Evolutionary conservation across 2,113 vertebrate genomes (phyloP).

Genomic region (Hirundichthys speculiger): DNA sequence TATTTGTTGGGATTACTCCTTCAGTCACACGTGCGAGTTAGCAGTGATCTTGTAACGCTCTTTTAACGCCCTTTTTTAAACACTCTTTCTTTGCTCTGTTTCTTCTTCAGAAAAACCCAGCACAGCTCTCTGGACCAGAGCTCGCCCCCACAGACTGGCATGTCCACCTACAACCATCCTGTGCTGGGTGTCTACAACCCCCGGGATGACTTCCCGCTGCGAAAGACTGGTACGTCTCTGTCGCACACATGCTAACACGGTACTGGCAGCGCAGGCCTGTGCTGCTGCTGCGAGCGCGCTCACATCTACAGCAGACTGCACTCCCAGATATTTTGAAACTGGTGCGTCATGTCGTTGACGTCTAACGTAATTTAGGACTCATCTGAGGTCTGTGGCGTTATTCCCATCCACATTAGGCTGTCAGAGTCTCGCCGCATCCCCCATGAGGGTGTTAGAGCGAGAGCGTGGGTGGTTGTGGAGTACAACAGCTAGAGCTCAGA

Average conservation of each 20-base stretch:
- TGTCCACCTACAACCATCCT: conserved; percentile 91
- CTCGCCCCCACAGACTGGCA: conserved; percentile 91
- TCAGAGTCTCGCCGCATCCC: conserved; percentile 49
- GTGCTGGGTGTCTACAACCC: conserved; percentile 93
- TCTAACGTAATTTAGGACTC: conserved; percentile 46
- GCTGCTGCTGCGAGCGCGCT: no score
- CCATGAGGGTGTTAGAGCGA: conserved; percentile 31
- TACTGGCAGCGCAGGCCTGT: conserved; percentile 2
- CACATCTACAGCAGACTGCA: background rate
- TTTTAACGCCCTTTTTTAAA: no score
- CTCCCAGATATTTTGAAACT: background rate
- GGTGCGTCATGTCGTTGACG: conserved; percentile 17
- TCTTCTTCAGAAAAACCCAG: conserved; percentile 88
- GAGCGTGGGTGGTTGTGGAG: conserved; percentile 45
- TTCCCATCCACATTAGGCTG: conserved; percentile 60
- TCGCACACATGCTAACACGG: conserved; percentile 3
- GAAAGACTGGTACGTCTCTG: conserved; percentile 90
- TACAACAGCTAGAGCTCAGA: conserved; percentile 28
- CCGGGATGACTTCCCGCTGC: conserved; percentile 94
- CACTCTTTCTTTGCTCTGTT: conserved; percentile 13
- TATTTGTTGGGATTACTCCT: conserved; percentile 27
- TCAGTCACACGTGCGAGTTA: background rate
- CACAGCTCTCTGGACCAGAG: conserved; percentile 97
- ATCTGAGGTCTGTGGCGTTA: conserved; percentile 52
- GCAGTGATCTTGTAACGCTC: background rate